Evolutionary conservation across 2,797 vertebrate species (phyloP).

Genomic region (Dermochelys coriacea): DNA sequence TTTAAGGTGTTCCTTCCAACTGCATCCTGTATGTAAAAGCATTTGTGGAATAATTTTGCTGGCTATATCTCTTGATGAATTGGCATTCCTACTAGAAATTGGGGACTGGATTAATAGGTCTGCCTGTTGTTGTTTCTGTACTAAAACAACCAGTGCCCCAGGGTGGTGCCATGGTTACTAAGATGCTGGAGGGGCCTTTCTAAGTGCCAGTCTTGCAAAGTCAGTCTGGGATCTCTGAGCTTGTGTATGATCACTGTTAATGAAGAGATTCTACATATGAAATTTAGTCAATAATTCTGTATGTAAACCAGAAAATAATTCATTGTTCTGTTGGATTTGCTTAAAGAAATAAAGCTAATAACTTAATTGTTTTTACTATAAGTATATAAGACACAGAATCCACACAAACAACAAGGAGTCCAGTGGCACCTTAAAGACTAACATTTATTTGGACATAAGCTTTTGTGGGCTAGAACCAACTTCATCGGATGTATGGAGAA

Average conservation of each 20-base stretch:
- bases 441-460: too few relatives aligned
- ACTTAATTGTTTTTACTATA: neutral
- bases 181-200: neutral
- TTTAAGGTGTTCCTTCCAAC: neutral
- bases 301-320: neutral
- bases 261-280: neutral
- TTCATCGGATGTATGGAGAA: neutral
- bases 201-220: neutral
- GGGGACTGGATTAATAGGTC: neutral
- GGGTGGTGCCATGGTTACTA: neutral
- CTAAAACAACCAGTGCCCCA: neutral
- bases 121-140: neutral
- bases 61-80: neutral
- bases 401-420: neutral
- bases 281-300: neutral
- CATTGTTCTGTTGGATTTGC: neutral
- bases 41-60: neutral
- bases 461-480: too few relatives aligned
- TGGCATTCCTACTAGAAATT: neutral
- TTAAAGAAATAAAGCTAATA: neutral
- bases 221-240: neutral
- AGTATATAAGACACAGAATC: neutral
- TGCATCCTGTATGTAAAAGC: neutral
- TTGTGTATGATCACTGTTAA: neutral
- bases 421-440: too few relatives aligned